Percentiles rank a stretch among this genome's conserved stretches.
Conservation (phyloP, 2,113 vertebrate species). For the Seriola quinqueradiata region DNA sequence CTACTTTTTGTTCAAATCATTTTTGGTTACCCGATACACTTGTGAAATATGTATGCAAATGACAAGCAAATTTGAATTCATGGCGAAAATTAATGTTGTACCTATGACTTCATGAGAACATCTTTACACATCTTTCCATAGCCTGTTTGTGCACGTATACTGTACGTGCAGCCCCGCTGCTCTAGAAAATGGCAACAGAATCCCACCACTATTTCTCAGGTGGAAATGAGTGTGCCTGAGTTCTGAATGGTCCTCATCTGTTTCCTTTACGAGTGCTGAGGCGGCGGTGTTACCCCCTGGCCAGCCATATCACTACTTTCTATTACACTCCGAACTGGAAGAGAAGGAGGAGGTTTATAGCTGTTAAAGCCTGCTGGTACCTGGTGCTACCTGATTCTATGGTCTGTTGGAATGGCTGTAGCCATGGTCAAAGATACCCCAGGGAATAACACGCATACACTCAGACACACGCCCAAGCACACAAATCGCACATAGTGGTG, state of each 20-base stretch:
- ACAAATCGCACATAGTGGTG: background rate
- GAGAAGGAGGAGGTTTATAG: conserved; percentile 50
- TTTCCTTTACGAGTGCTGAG: conserved; percentile 69
- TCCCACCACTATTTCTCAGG: conserved; percentile 41
- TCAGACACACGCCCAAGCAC: background rate
- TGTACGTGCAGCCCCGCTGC: conserved; percentile 19
- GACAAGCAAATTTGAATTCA: background rate
- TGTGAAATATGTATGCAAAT: conserved; percentile 6
- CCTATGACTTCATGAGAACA: background rate
- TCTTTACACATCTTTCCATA: background rate
- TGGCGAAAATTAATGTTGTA: background rate
- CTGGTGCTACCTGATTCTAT: conserved; percentile 52
- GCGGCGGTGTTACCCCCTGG: conserved; percentile 47
- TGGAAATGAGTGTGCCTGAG: conserved; percentile 43
- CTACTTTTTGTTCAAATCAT: background rate
- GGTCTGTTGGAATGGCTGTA: conserved; percentile 40
- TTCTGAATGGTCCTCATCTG: conserved; percentile 62
- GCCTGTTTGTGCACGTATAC: background rate
- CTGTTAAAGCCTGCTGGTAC: conserved; percentile 51
- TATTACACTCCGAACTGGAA: conserved; percentile 54
- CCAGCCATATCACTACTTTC: conserved; percentile 54
- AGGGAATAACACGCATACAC: conserved; percentile 15
- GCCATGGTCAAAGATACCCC: conserved; percentile 52
- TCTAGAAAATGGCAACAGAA: conserved; percentile 19
- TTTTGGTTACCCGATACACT: background rate